Percentiles rank a stretch among this genome's conserved stretches.
phyloP scores from a whole-genome alignment of 2,113 vertebrate genomes.

The Alligator sinensis region DNA sequence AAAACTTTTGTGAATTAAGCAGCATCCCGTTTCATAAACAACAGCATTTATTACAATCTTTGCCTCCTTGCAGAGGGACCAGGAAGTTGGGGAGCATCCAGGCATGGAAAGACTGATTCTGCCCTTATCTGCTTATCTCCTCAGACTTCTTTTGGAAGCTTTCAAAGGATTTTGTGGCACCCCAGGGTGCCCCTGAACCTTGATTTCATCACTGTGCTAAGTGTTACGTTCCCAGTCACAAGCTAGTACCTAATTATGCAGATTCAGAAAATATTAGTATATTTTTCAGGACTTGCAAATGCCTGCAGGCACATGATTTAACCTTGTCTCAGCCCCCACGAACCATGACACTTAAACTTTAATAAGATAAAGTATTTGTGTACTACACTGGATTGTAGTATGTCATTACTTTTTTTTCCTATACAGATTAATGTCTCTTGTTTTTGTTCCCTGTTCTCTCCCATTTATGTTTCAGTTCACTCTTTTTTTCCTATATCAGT shows the following conservation, averaged over 20 bases:
- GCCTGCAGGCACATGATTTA: not conserved
- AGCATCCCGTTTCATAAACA: no score
- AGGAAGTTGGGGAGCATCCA: no score
- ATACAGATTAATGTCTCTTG: not conserved
- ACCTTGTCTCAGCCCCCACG: not conserved
- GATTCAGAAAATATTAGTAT: not conserved
- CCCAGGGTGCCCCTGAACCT: no score
- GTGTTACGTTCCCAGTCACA: not conserved
- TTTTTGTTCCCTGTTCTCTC: not conserved
- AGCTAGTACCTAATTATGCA: not conserved
- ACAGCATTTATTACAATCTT: no score
- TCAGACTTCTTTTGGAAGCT: no score
- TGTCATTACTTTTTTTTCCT: not conserved
- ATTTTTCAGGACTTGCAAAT: not conserved
- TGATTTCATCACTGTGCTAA: not conserved
- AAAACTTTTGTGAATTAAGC: no score
- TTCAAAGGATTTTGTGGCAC: no score
- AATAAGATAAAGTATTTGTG: not conserved
- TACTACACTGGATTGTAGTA: not conserved
- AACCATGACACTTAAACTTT: fast-evolving
- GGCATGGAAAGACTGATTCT: no score
- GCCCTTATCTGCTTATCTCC: no score
- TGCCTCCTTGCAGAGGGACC: no score
- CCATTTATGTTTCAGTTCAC: not conserved
- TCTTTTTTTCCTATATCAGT: not conserved